These are phyloP conservation scores for Andrena bucephala DNA, from an alignment of 2,888 invertebrate species.

Conservation along the genomic window DNA sequence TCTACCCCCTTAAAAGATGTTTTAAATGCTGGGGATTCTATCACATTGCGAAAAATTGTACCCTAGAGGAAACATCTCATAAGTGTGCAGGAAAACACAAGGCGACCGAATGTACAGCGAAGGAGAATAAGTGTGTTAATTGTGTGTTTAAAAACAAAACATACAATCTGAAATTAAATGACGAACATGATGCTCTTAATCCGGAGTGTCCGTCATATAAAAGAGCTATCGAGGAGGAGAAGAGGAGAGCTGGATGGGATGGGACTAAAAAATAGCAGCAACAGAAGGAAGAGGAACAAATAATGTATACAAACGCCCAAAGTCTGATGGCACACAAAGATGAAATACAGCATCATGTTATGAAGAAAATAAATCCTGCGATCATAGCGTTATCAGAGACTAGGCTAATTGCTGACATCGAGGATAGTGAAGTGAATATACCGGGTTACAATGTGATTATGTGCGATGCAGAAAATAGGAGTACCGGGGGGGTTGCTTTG, in stretches of 20 bases:
- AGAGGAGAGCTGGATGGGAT: background rate
- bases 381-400: background rate
- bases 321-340: constrained; percentile 7
- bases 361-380: constrained; percentile 2
- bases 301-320: constrained; percentile 5
- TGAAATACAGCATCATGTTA: background rate
- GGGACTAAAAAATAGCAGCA: background rate
- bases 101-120: background rate
- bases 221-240: background rate
- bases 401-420: background rate
- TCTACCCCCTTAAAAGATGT: too few relatives aligned
- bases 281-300: background rate
- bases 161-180: background rate
- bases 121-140: background rate
- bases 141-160: background rate
- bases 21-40: too few relatives aligned
- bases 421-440: background rate
- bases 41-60: too few relatives aligned
- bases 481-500: background rate
- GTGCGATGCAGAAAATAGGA: background rate
- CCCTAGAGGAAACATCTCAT: background rate
- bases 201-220: background rate
- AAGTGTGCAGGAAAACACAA: constrained; percentile 1
- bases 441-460: background rate
- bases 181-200: constrained; percentile 1